phyloP scores from a whole-genome alignment of 2,797 vertebrate genomes.

The Aeoliscus strigatus region DNA sequence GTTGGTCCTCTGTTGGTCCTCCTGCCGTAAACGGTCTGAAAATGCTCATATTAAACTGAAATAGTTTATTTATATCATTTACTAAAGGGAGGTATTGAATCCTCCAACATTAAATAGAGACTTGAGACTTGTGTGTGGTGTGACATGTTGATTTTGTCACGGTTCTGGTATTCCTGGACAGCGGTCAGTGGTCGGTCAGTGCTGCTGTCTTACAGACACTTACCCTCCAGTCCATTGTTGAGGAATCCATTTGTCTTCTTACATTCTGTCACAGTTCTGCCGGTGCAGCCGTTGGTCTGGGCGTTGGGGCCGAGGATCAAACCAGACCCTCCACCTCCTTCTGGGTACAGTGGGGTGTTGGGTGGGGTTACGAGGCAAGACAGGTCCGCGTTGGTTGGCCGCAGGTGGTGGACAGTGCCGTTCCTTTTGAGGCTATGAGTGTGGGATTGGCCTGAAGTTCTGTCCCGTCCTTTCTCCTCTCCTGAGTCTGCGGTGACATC shows the following conservation, averaged over 20 bases:
- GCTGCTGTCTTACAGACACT: too few relatives aligned
- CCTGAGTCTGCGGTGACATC: conserved; percentile 25
- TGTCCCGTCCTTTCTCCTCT: conserved; percentile 49
- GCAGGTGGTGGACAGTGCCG: conserved; percentile 53
- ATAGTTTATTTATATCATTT: too few relatives aligned
- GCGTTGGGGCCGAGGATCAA: conserved; percentile 25
- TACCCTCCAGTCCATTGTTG: conserved; percentile 80
- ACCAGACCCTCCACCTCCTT: conserved; percentile 48
- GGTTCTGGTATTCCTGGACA: too few relatives aligned
- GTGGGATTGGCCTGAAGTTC: conserved; percentile 60
- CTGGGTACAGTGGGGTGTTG: conserved; percentile 83
- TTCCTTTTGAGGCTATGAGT: conserved; percentile 64
- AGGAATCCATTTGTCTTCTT: conserved; percentile 72
- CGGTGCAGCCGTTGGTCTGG: conserved; percentile 60
- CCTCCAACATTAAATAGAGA: too few relatives aligned
- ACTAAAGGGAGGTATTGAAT: too few relatives aligned
- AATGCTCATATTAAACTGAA: too few relatives aligned
- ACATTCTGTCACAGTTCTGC: conserved; percentile 57
- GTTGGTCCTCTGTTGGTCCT: too few relatives aligned
- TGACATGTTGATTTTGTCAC: too few relatives aligned
- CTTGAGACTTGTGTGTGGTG: too few relatives aligned
- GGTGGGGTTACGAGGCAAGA: conserved; percentile 88
- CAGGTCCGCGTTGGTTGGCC: conserved; percentile 64
- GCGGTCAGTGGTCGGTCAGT: too few relatives aligned
- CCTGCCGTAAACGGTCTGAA: too few relatives aligned